Conservation (phyloP, 2,888 invertebrate genomes). For the Teleogryllus oceanicus region DNA sequence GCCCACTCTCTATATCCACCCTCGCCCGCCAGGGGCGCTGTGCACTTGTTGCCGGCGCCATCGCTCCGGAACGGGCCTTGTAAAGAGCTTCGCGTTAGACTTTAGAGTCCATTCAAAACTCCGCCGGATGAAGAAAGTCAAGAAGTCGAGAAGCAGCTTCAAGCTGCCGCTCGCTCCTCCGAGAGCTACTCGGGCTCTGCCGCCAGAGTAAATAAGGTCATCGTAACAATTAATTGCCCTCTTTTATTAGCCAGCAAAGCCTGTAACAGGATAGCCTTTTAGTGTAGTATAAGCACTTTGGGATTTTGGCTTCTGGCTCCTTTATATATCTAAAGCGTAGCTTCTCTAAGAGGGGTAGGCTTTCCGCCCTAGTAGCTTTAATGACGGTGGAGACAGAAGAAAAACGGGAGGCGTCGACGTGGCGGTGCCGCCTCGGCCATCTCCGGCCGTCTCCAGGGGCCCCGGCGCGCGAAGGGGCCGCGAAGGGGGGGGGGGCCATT, state of each 20-base stretch:
- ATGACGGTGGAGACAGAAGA: constrained; percentile 34
- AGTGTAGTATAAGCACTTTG: constrained; percentile 5
- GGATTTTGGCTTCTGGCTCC: neutral
- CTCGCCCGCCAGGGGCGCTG: no score
- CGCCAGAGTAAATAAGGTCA: constrained; percentile 19
- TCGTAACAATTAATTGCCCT: constrained; percentile 21
- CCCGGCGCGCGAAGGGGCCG: neutral
- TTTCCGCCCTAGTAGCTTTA: constrained; percentile 29
- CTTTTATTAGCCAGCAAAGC: constrained; percentile 18
- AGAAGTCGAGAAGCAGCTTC: constrained; percentile 10
- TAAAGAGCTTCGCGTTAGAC: neutral
- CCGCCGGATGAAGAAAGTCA: neutral
- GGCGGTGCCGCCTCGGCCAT: constrained; percentile 35
- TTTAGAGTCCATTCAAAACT: constrained; percentile 10
- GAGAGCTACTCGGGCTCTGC: neutral
- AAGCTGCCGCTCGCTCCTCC: neutral
- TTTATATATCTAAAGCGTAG: constrained; percentile 2
- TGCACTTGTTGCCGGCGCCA: no score
- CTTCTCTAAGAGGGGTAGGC: constrained; percentile 27
- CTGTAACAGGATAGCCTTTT: constrained; percentile 7
- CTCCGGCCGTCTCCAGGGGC: constrained; percentile 29
- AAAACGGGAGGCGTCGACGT: constrained; percentile 38
- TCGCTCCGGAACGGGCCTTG: no score
- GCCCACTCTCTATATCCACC: no score
- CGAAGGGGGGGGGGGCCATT: constrained; percentile 39